Percentiles rank a stretch among this genome's conserved stretches.
phyloP scores from a whole-genome alignment of 2,113 vertebrate genomes.

The Pterophyllum scalare region DNA sequence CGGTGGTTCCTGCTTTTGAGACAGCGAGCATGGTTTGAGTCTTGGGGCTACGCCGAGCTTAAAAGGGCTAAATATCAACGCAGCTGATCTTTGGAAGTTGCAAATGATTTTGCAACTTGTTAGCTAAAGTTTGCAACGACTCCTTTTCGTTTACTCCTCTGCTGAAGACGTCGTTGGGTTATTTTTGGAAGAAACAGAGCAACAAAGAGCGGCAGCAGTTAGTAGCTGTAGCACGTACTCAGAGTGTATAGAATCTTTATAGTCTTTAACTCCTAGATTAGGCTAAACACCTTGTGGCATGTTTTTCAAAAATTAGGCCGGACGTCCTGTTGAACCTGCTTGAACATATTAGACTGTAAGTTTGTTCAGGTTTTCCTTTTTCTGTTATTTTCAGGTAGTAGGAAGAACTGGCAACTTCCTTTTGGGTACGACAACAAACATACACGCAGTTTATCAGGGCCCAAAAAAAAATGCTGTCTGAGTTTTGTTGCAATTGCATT shows the following conservation, averaged over 20 bases:
- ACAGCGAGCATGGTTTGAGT: slow-evolving; percentile 8
- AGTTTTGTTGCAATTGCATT: neutral
- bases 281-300: neutral
- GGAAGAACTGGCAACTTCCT: neutral
- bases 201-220: neutral
- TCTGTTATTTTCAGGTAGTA: neutral
- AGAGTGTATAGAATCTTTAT: neutral
- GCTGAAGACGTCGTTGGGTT: neutral
- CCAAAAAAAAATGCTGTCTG: neutral
- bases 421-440: neutral
- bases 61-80: too few species aligned
- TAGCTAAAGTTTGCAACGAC: too few species aligned
- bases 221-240: neutral
- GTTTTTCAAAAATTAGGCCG: neutral
- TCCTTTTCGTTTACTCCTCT: neutral
- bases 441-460: neutral
- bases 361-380: neutral
- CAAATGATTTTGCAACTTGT: neutral
- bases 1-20: slow-evolving; percentile 5
- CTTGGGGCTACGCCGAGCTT: neutral
- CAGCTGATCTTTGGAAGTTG: neutral
- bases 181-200: neutral
- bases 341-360: too few species aligned
- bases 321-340: slow-evolving; percentile 32
- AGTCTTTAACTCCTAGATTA: neutral